Evolutionary conservation across 1,140 invertebrate genomes (phyloP), one percentile per base, ranked within the genome.

Genomic region (Myzus persicae): DNA sequence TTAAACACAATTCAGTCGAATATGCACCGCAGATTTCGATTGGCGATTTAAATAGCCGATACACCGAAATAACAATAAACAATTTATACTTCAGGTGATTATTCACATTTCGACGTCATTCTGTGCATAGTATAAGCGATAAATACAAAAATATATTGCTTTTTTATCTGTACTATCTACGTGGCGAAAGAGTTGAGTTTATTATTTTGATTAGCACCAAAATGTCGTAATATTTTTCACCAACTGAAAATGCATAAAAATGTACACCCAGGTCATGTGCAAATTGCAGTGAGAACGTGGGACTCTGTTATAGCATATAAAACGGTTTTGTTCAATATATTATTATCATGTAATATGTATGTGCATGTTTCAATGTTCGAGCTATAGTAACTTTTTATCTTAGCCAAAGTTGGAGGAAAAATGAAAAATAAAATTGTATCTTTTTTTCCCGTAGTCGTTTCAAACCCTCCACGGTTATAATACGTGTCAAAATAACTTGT

Each of bases 321-420:
- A 76, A 36, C 14, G 59, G 14, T 76, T n/a, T n/a, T n/a, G 31
- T 76, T n/a, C 11, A n/a, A 76, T 76, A 76, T 18, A n/a, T n/a
- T 76, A 76, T n/a, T 76, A 76, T 67, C n/a, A 67, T 18, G 14
- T 76, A 36, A n/a, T 76, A 31, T 59, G 8, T 31, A 11, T 20
- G 59, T 67, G 59, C 36, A 6, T 76, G 59, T 76, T 76, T 76
- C 59, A 76, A 76, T 84, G 82, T 40, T 26, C 40, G 40, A 82
- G 85, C 85, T 20, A n/a, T n/a, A 89, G 38, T 7, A 42, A 59
- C 88, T 90, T 90, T 90, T 90, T 90, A 90, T 59, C 40, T 42
- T 59, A 54, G n/a, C 9, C 42, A 22, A 42, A 46, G 87, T 48
- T 20, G 8, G 22, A 7, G 18, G 51, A 54, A 59, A 67, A 90